Evolutionary conservation across 2,797 vertebrate species (phyloP), one percentile per base, ranked within the genome.

Genomic region (Thalassophryne amazonica): DNA sequence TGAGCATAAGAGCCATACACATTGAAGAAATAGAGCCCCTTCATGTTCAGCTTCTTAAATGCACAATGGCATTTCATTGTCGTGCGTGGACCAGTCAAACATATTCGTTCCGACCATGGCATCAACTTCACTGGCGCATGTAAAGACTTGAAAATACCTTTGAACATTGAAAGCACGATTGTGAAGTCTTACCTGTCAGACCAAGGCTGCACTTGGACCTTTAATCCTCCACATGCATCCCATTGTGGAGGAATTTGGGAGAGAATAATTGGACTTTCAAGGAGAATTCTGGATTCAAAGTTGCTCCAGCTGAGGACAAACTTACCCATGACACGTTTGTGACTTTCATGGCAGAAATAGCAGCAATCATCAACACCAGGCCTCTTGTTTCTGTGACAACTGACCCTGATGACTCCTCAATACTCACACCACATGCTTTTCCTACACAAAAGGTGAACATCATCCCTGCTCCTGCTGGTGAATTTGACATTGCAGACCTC

Each of bases 1-100:
- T 59, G 37, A 61, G 43, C 15, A 14, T 49, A 3, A 56, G 37
- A 38, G 58, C 35, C 1, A 17, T 49, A 6, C 63, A 69, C 14
- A 57, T 74, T 1, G 45, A 71, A 23, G 65, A 78, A 3, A 62
- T 62, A 7, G 41, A 60, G n/a, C n/a, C n/a, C n/a, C n/a, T n/a
- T n/a, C n/a, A n/a, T n/a, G n/a, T n/a, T n/a, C n/a, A n/a, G n/a
- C n/a, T n/a, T n/a, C n/a, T n/a, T n/a, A n/a, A n/a, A n/a, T n/a
- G n/a, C n/a, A n/a, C n/a, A n/a, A n/a, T n/a, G 27, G 27, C n/a
- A n/a, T 1, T n/a, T 28, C 12, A 3, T 12, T 1, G 27, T 27
- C 10, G 27, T n/a, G 2, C 5, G 27, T 12, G 27, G 27, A 4
- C 27, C 27, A n/a, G 27, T 28, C 1, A 28, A n/a, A 4, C 5